Evolutionary conservation across 2,113 vertebrate species (phyloP), one percentile per base, ranked within the genome.

Genomic region (Microtus richardsoni): DNA sequence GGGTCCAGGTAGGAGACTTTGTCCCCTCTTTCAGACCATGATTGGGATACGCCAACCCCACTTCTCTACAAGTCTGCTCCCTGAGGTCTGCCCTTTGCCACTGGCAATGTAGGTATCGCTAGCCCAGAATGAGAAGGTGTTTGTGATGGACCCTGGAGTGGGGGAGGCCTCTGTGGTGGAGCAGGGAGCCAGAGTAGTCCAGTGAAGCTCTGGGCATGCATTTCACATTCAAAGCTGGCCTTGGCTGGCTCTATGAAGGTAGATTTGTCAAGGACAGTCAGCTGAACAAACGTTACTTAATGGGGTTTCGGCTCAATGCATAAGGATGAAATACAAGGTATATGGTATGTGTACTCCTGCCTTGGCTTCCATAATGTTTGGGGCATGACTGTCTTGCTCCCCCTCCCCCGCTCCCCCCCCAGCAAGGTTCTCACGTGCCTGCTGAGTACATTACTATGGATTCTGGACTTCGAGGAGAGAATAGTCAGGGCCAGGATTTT

Each of bases 371-470:
- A 2, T 4, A 12, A 54, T 16, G 36, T 78, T 9, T 71, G n/a
- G 60, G 86, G 6, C 49, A 64, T 66, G 24, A n/a, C 54, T 82
- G 58, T 10, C n/a, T 62, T 66, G 47, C 36, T 6, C 41, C 28
- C 54, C 54, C 19, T 21, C 19, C 5, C 5, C 19, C 5, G 6
- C 19, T 19, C 7, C 19, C 58, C 58, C 52, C 24, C 19, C 24
- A 0, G 0, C 0, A 0, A 1, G 36, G 16, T 44, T 82, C 87
- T 12, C 11, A 36, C 33, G 16, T 7, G 26, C 47, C 41, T 77
- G 30, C n/a, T 36, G 30, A 71, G 77, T 44, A 89, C 12, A 30
- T n/a, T 62, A 47, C 68, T 62, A 4, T 7, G 77, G 44, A 36
- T 44, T 52, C 26, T 62, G 30, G 26, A 24, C 28, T 24, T 58